A percentile compares a stretch with the other conserved stretches of the same genome.
Conservation (phyloP, 2,797 vertebrate genomes). For the Neosalanx taihuensis region DNA sequence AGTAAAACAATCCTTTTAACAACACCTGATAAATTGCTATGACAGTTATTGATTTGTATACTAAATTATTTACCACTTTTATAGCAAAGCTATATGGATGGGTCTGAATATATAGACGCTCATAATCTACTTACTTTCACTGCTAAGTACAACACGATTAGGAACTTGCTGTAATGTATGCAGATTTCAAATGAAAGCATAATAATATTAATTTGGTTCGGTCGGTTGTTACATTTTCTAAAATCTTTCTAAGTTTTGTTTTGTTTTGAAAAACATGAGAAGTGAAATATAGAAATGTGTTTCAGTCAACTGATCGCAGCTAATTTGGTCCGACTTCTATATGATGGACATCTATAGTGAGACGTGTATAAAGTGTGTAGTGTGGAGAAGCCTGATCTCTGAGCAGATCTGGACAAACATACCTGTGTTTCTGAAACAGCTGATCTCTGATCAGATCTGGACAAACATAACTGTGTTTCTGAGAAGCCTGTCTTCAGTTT, state of each 20-base stretch:
- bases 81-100: conserved; percentile 21
- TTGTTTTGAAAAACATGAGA: conserved; percentile 8
- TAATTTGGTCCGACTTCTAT: background rate
- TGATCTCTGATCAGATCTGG: conserved; percentile 15
- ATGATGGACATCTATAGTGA: background rate
- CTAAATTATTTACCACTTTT: conserved; percentile 9
- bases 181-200: conserved; percentile 6
- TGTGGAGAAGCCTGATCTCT: conserved; percentile 10
- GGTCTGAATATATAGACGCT: conserved; percentile 5
- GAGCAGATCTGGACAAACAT: conserved; percentile 6
- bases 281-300: conserved; percentile 13
- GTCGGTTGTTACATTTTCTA: conserved; percentile 8
- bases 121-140: conserved; percentile 4
- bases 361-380: background rate
- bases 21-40: conserved; percentile 12
- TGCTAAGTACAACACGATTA: conserved; percentile 6
- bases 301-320: background rate
- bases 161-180: background rate
- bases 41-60: conserved; percentile 11
- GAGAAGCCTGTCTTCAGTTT: background rate
- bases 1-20: conserved; percentile 14
- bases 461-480: background rate
- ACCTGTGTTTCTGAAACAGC: background rate
- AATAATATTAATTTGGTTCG: conserved; percentile 5
- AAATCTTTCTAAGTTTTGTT: conserved; percentile 1